Evolutionary conservation across 2,797 vertebrate genomes (phyloP).

Genomic region (Propithecus deckenii): DNA sequence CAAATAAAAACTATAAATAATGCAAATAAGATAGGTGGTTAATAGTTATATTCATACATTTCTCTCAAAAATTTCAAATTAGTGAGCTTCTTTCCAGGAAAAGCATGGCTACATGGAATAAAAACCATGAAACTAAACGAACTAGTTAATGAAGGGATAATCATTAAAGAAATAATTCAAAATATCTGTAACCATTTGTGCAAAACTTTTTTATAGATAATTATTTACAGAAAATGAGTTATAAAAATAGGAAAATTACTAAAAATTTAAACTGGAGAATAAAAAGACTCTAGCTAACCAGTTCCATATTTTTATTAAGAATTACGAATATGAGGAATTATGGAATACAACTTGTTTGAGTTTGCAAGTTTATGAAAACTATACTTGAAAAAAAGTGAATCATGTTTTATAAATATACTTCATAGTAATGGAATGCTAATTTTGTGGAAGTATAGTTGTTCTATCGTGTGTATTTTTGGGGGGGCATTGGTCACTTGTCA

Average conservation of each 20-base stretch:
- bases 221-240: neutral
- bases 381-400: neutral
- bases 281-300: neutral
- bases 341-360: neutral
- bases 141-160: neutral
- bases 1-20: neutral
- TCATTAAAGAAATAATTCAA: neutral
- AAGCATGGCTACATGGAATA: neutral
- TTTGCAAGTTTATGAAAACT: neutral
- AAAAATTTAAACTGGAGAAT: neutral
- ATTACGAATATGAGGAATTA: neutral
- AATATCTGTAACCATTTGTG: neutral
- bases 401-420: neutral
- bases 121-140: conserved; percentile 26
- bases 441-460: neutral
- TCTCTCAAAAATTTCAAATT: conserved; percentile 33
- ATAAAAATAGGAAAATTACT: neutral
- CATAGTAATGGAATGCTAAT: neutral
- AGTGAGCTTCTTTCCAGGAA: conserved; percentile 7
- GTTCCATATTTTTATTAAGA: neutral
- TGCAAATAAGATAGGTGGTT: neutral
- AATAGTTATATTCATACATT: neutral
- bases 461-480: neutral
- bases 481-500: neutral
- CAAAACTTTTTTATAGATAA: neutral